Evolutionary conservation across 2,888 invertebrate genomes (phyloP).

Genomic region (Lasioglossum leucozonium): DNA sequence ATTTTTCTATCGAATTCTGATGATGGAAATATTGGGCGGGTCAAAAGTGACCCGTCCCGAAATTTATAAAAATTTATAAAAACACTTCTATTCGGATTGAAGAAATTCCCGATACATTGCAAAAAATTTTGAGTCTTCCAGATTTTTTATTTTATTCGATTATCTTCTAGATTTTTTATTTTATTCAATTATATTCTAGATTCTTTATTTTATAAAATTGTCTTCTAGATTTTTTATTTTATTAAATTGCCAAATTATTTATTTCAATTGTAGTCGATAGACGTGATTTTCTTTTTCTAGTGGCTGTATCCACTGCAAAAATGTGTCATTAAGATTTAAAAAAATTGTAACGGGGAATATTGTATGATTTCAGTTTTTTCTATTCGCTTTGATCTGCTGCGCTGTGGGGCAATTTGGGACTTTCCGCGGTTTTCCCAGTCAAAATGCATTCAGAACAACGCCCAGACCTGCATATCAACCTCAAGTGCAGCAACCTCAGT

Average conservation of each 20-base stretch:
- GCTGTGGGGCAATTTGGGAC: conserved; percentile 77
- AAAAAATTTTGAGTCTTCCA: neutral
- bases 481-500: conserved; percentile 65
- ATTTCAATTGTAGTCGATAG: neutral
- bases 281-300: too few species aligned
- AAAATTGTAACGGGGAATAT: neutral
- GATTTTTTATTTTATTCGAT: neutral
- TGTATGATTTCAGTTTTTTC: conserved; percentile 76
- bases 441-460: conserved; percentile 71
- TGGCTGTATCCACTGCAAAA: neutral
- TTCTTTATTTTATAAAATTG: neutral
- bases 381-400: conserved; percentile 74
- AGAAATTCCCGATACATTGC: too few species aligned
- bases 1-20: neutral
- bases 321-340: neutral
- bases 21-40: neutral
- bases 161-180: neutral
- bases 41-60: neutral
- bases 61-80: neutral
- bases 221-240: neutral
- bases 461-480: conserved; percentile 70
- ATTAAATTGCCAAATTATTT: neutral
- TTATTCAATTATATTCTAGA: neutral
- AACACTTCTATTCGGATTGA: neutral
- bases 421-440: conserved; percentile 73